Base-by-base conservation (phyloP, 2,113 vertebrate species). In the Mystacornis crossleyi region DNA sequence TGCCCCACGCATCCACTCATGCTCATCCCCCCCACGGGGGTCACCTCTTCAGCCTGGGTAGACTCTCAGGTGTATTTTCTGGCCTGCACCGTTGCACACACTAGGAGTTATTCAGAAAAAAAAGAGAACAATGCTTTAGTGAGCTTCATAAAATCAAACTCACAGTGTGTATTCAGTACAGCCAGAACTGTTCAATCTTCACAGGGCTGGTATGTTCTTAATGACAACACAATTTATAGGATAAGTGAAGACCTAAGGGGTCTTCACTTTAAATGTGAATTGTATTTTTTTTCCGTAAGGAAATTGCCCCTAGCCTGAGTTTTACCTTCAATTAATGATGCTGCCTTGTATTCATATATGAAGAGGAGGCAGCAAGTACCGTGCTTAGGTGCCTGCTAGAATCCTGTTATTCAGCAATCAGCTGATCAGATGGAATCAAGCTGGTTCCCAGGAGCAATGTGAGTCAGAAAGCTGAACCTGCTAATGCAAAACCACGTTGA, bases 241-340 rank as follows among this genome's bases (percentile, higher is more conserved):
- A 5, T 28, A 69, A 80, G 10, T 18, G 10, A 53, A 72, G 40
- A 88, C 15, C 8, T 45, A 40, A 80, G 24, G 9, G 5, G 21
- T 61, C 31, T 53, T 91, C 14, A 7, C 10, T 92, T n/a, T 50
- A 19, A 80, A 42, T 64, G 4, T 8, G 19, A 67, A 18, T n/a
- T 64, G 23, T 57, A 5, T 12, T n/a, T 75, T 75, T 75, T 75
- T 53, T 71, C 4, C 11, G 36, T 45, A 69, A 65, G 48, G 81
- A 90, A 61, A 42, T 9, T 77, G 14, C 50, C 48, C 50, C 62
- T 77, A 53, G 36, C 42, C 25, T 51, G 70, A 51, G 18, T 74
- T 89, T 79, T 60, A 36, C 14, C 12, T 60, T 75, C 28, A 28
- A 0, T 70, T 61, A 74, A 6, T 0, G 0, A 36, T 66, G 14